Evolutionary conservation across 1,140 invertebrate species (phyloP), one percentile per base, ranked within the genome.

Genomic region (Drosophila leontia): DNA sequence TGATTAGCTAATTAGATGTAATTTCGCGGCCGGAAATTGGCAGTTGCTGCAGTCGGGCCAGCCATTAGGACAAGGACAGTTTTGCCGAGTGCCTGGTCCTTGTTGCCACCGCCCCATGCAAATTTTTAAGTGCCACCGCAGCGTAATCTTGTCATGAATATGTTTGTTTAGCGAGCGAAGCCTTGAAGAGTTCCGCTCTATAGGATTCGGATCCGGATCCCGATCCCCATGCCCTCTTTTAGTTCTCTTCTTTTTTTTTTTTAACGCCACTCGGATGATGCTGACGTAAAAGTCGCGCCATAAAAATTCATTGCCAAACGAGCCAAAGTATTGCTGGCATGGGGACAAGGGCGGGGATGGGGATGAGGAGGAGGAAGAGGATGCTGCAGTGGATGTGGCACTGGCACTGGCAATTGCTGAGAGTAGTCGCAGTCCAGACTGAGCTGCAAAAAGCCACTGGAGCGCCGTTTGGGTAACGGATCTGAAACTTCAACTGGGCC

Each of bases 1-100:
- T 90, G 84, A 88, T 88, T 88, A 88, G 78, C 75, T 90, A 88
- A 88, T 88, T 88, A 88, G 85, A 88, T 78, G 78, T 88, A 90
- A 88, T 88, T 85, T 63, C 74, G 78, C 85, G 78, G 61, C 85
- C 85, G 85, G 85, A 88, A 88, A 88, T 88, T 88, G 67, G 78
- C 81, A 80, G 67, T 87, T 74, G 78, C 35, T 80, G 76, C 63
- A 71, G 71, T 50, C 71, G 56, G 19, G n/a, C 11, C 58, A 44
- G 48, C 71, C 50, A 59, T 67, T 63, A 67, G 74, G 32, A 71
- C 39, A 69, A 84, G 76, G 78, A 75, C 26, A 26, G 17, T 9
- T 37, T 26, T n/a, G 41, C 44, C 44, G 51, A 55, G 51, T 55
- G 51, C 5, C 51, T 23, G 17, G 11, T 23, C 23, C 17, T 19